Conservation (phyloP, 2,888 invertebrate species). For the Mesorhabditis sp. region DNA sequence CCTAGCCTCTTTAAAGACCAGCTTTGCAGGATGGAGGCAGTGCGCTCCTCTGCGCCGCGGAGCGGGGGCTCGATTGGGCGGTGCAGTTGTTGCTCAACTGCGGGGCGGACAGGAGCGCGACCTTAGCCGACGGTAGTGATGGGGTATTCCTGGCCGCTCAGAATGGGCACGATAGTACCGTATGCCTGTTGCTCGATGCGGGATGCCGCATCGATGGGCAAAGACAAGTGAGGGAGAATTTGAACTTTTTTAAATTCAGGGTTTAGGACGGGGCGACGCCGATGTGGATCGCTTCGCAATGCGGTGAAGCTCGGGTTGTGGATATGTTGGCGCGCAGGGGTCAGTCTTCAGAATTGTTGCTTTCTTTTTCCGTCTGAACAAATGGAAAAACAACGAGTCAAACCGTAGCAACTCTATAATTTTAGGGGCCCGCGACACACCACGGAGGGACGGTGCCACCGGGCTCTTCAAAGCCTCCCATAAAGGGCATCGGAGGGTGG, state of each 20-base stretch:
- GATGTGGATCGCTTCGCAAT: slow-evolving; percentile 89
- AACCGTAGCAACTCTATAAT: neutral
- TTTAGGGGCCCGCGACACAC: slow-evolving; percentile 5
- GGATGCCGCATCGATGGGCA: slow-evolving; percentile 68
- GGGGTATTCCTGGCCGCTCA: slow-evolving; percentile 88
- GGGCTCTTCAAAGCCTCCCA: slow-evolving; percentile 89
- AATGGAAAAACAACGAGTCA: neutral
- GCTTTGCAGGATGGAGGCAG: slow-evolving; percentile 78
- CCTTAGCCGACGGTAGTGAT: slow-evolving; percentile 78
- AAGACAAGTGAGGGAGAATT: slow-evolving; percentile 10
- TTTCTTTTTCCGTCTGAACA: neutral
- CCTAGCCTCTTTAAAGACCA: no score
- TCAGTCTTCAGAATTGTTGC: slow-evolving; percentile 66
- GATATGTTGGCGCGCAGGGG: slow-evolving; percentile 71
- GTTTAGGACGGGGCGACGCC: slow-evolving; percentile 67
- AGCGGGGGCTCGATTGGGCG: slow-evolving; percentile 83
- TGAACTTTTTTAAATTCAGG: neutral
- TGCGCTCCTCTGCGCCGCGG: slow-evolving; percentile 84
- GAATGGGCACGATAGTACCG: slow-evolving; percentile 81
- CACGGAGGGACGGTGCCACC: slow-evolving; percentile 83
- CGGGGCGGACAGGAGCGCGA: slow-evolving; percentile 66
- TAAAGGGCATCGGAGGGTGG: slow-evolving; percentile 78
- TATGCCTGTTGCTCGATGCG: slow-evolving; percentile 71
- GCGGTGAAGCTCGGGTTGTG: slow-evolving; percentile 82
- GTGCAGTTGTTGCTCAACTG: slow-evolving; percentile 71